phyloP scores from a whole-genome alignment of 1,140 invertebrate species.

The Drosophila chauvacae region DNA sequence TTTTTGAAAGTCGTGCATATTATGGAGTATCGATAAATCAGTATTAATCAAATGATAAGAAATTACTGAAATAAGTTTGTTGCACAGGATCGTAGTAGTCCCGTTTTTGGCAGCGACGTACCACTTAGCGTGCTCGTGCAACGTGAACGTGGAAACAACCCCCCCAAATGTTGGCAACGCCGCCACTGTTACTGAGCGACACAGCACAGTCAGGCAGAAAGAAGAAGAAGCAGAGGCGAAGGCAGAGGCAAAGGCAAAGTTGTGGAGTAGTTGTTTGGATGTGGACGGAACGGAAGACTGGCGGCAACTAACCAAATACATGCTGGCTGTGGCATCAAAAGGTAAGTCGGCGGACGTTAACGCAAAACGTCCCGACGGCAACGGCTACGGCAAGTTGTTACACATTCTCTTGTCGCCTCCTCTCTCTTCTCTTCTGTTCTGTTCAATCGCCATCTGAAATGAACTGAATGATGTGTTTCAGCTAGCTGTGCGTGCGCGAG shows the following conservation, averaged over 20 bases:
- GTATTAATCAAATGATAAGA: not conserved
- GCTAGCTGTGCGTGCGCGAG: constrained; percentile 17
- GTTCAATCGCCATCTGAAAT: constrained; percentile 42
- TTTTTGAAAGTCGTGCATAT: not conserved
- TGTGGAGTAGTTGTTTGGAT: constrained; percentile 76
- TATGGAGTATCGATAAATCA: not conserved
- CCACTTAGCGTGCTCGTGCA: constrained; percentile 31
- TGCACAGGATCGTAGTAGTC: not conserved
- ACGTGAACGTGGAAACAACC: constrained; percentile 13
- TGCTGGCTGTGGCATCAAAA: constrained; percentile 33
- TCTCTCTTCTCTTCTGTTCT: constrained; percentile 18
- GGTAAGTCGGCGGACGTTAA: constrained; percentile 26
- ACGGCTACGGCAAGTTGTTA: constrained; percentile 17
- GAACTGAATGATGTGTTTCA: constrained; percentile 35
- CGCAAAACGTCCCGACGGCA: constrained; percentile 16
- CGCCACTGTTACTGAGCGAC: constrained; percentile 54
- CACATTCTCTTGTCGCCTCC: constrained; percentile 24
- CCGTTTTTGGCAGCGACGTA: not conserved
- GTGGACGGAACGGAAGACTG: constrained; percentile 80
- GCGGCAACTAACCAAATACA: constrained; percentile 68
- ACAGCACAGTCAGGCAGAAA: constrained; percentile 32
- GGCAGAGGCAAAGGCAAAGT: constrained; percentile 54
- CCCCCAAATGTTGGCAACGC: constrained; percentile 24
- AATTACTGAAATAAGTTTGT: not conserved
- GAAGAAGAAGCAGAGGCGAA: constrained; percentile 34